A percentile compares a stretch with the other conserved stretches of the same genome.
Evolutionary conservation across 2,113 vertebrate genomes (phyloP).

Genomic region (Acrocephalus arundinaceus): DNA sequence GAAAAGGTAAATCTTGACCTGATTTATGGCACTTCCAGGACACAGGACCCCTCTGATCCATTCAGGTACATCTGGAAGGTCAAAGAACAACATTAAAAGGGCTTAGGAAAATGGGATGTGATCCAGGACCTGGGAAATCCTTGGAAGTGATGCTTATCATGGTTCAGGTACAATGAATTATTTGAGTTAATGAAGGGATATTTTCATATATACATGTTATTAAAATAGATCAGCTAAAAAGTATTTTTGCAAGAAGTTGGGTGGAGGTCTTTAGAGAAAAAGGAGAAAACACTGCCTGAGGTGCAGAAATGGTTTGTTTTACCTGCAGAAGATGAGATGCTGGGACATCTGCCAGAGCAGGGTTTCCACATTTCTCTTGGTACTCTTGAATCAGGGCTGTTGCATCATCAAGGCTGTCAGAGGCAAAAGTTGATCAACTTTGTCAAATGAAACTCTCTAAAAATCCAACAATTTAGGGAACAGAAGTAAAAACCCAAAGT

Average conservation of each 20-base stretch:
- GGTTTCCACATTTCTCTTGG: constrained; percentile 71
- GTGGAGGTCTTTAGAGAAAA: neutral
- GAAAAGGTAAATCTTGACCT: neutral
- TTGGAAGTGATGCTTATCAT: neutral
- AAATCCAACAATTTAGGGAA: neutral
- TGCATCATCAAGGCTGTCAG: constrained; percentile 81
- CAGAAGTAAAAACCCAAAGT: neutral
- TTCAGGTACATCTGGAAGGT: constrained; percentile 64
- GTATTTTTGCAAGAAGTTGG: neutral
- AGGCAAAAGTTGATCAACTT: neutral
- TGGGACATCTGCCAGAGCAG: neutral
- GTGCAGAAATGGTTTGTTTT: neutral
- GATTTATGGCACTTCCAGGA: neutral
- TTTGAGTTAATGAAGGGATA: neutral
- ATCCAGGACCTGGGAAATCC: neutral
- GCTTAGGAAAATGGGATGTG: neutral
- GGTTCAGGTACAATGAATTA: neutral
- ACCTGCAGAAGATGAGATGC: constrained; percentile 80
- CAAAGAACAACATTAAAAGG: neutral
- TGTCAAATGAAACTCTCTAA: neutral
- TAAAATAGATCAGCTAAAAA: neutral
- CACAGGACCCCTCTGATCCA: neutral
- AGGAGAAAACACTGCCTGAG: neutral
- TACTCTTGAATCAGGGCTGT: constrained; percentile 78
- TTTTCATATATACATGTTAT: neutral